Base-by-base conservation (phyloP, 2,113 vertebrate species). In the Nerophis lumbriciformis region DNA sequence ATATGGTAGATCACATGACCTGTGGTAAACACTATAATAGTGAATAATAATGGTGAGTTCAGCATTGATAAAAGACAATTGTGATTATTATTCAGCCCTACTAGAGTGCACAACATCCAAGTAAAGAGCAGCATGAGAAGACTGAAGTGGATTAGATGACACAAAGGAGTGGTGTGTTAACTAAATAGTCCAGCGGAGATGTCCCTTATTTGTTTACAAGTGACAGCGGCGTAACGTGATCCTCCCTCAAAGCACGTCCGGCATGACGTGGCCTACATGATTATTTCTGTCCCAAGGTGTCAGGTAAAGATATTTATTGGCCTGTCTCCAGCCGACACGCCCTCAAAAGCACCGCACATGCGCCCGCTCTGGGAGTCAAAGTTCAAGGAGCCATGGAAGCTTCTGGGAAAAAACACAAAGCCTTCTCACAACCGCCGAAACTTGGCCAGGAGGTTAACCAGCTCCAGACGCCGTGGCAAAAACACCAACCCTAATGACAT, bases 381-480 rank as follows among this genome's bases (percentile, higher is more conserved):
- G 86, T 76, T 78, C 82, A 87, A 56, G 52, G 12, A 75, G 56
- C n/a, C 61, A 49, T 52, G 8, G 11, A 13, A 38, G 50, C 52
- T 75, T 63, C 68, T 65, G 75, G 62, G 70, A 79, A 83, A 81
- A 78, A 63, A 77, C 55, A 65, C 71, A 73, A 73, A 74, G 60
- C 72, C 65, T 83, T 88, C 83, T 76, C 81, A 85, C 73, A 69
- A 49, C 52, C 61, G 61, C 71, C 75, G 64, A 68, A 84, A 71
- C 63, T 65, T 66, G 72, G 59, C 70, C 69, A 59, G 14, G 68
- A 77, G 71, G 84, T 84, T 76, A 80, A 82, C 71, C 70, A 67
- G 60, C 65, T 56, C 63, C 69, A 77, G 74, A 85, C 67, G 65
- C 63, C 39, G 38, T 48, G 68, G 62, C 75, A 70, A 69, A 71